Conservation (phyloP, 2,797 vertebrate genomes). For the Intellagama lesueurii region DNA sequence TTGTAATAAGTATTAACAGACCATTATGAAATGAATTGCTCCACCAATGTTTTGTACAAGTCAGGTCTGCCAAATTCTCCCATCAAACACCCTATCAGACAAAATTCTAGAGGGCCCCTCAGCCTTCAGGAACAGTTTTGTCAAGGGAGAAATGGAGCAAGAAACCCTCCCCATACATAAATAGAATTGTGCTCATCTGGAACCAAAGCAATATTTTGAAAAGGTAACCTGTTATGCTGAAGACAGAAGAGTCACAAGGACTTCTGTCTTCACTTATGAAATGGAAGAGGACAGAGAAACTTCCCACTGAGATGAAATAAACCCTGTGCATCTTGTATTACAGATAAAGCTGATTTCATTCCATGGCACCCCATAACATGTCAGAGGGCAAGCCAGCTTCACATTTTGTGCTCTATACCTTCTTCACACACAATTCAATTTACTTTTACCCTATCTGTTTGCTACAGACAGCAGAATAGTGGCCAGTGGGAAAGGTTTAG, state of each 20-base stretch:
- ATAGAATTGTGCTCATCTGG: background rate
- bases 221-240: too few relatives aligned
- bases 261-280: background rate
- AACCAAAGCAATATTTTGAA: too few relatives aligned
- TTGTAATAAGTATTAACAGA: too few relatives aligned
- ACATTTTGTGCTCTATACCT: background rate
- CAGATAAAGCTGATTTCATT: background rate
- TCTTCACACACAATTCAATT: background rate
- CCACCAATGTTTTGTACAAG: background rate
- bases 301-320: background rate
- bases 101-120: background rate
- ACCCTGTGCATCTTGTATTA: background rate
- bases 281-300: background rate
- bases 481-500: too few relatives aligned
- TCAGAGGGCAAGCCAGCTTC: background rate
- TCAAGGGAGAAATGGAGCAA: background rate
- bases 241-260: background rate
- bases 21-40: background rate
- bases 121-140: background rate
- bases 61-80: background rate
- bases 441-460: background rate
- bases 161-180: background rate
- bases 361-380: rapidly evolving
- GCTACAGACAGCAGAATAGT: background rate
- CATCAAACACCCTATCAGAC: too few relatives aligned